Base-by-base conservation (phyloP, 2,113 vertebrate genomes). In the Columbina picui region DNA sequence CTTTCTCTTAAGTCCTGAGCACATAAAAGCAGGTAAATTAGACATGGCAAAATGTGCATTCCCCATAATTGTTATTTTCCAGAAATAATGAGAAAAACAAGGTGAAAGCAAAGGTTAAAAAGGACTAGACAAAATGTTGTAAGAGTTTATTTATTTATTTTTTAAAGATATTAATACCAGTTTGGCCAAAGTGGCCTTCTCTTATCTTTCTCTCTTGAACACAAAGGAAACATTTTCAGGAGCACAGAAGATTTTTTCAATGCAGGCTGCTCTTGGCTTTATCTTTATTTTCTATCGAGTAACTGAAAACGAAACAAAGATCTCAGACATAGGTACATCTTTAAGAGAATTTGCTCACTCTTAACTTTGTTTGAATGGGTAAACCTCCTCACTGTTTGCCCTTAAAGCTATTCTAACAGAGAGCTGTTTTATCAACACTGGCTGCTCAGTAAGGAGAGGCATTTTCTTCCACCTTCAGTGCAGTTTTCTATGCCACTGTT, bases 401-500 rank as follows among this genome's bases (percentile, higher is more conserved):
- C 95, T 93, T 73, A 92, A 81, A 94, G 94, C 97, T 97, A 57
- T 96, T 96, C 95, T 90, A 96, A 97, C 92, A 97, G 80, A 96
- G 94, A 91, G 82, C 64, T 86, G 84, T 94, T 97, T 97, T 96
- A 96, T 97, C 97, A 97, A 94, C 89, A 79, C 57, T 67, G 78
- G 64, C 94, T 92, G 84, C 96, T 94, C 83, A 56, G 93, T 32
- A 39, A 96, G 96, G 75, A 69, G 87, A 95, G 96, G 81, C 83
- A 89, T 93, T 94, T 94, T 96, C 81, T 69, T 97, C 94, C 83
- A 96, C 95, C 89, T 97, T 94, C 94, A 68, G 65, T 71, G 59
- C 74, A 63, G 71, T 81, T 96, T 94, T 94, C 95, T 91, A 89
- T 94, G 94, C 86, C 95, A 85, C 90, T 73, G 67, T 43, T 77